Evolutionary conservation across 2,888 invertebrate species (phyloP), one percentile per base, ranked within the genome.

Genomic region (Phrixothrix hirtus): DNA sequence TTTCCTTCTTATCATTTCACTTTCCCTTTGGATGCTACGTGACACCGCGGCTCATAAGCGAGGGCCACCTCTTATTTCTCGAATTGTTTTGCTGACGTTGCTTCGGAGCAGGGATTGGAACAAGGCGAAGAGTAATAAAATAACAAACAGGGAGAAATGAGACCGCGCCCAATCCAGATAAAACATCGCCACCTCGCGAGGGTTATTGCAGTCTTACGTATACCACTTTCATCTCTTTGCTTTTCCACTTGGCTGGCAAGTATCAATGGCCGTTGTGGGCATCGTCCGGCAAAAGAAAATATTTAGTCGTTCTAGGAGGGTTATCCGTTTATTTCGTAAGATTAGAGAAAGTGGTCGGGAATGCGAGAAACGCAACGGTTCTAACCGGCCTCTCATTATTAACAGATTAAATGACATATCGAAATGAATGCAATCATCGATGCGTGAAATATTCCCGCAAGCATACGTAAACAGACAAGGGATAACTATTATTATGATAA

Each of bases 401-500:
- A 59, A 61, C 55, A 67, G 69, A 70, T 70, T 70, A 70, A 66
- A 64, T 59, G 60, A 66, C 66, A 55, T 63, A 65, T 59, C 60
- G 61, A 60, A 59, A 53, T 65, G 64, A 72, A 68, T 64, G 65
- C 45, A 56, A 38, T 46, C 66, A 62, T 56, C 61, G 59, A 61
- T 44, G 64, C 66, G 63, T 70, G 65, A 70, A 70, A 68, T 70
- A 70, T 70, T 65, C 65, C 70, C 66, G 62, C 56, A 64, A 49
- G 62, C 56, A 59, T 59, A 59, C 59, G 65, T 63, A 69, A 67
- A 68, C 64, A 67, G 48, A 63, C 59, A 55, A 52, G 38, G 57
- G 53, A 61, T 58, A 44, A 52, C 68, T 70, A 71, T 71, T 71
- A 73, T 73, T 71, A 69, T 71, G 68, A 72, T 73, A 71, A 70